A percentile compares a stretch with the other conserved stretches of the same genome.
phyloP scores from a whole-genome alignment of 2,797 vertebrate genomes.

The Chaetophractus vellerosus region DNA sequence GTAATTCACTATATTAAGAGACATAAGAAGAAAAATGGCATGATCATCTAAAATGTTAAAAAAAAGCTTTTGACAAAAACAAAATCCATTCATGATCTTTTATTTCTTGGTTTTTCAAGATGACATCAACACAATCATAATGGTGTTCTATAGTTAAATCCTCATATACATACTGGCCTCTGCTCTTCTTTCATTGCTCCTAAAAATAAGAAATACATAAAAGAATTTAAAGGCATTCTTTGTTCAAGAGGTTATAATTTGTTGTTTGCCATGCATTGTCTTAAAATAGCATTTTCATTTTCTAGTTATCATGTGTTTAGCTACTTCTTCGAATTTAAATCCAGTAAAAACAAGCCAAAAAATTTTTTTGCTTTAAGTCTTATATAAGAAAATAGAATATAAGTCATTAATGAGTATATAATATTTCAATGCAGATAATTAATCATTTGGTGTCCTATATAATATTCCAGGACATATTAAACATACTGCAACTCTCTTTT shows the following conservation, averaged over 20 bases:
- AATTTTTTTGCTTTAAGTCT: background rate
- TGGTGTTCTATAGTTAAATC: background rate
- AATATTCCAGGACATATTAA: background rate
- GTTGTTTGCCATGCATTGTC: background rate
- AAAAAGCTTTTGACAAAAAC: no score
- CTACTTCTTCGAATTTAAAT: background rate
- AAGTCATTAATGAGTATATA: background rate
- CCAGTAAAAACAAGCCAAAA: background rate
- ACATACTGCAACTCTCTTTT: background rate
- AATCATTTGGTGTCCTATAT: background rate
- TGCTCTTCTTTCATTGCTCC: background rate
- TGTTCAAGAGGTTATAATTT: background rate
- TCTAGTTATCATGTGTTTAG: background rate
- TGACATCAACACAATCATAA: background rate
- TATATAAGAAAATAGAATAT: background rate
- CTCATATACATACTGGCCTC: background rate
- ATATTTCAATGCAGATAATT: slow-evolving; percentile 30
- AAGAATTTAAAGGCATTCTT: background rate
- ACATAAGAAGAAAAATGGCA: no score
- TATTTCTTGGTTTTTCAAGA: slow-evolving; percentile 13
- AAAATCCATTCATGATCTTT: background rate
- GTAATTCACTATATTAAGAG: no score
- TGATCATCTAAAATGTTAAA: no score
- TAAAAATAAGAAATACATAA: background rate
- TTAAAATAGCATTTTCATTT: background rate